Evolutionary conservation across 2,113 vertebrate species (phyloP).

Genomic region (Pachyramphus minor): DNA sequence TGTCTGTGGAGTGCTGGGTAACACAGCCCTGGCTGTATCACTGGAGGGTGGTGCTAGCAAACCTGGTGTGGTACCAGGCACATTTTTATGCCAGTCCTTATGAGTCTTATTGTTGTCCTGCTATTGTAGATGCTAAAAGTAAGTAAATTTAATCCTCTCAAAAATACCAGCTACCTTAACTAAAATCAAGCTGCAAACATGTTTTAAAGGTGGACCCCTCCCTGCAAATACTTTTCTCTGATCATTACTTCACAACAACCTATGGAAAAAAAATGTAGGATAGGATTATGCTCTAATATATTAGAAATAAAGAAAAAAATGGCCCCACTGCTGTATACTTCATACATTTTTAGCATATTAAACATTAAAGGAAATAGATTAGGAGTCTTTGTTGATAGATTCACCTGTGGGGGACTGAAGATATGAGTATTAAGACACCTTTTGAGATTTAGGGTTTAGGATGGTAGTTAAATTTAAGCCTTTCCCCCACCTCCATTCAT

Average conservation of each 20-base stretch:
- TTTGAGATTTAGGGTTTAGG: neutral
- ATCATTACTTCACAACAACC: neutral
- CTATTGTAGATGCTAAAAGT: neutral
- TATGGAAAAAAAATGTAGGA: neutral
- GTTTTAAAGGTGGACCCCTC: neutral
- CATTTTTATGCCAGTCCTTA: neutral
- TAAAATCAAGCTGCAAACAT: neutral
- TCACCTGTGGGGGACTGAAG: neutral
- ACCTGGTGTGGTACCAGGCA: neutral
- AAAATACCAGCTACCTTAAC: neutral
- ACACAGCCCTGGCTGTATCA: neutral
- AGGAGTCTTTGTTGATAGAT: neutral
- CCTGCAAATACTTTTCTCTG: neutral
- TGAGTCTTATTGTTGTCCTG: neutral
- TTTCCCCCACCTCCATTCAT: neutral
- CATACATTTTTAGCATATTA: neutral
- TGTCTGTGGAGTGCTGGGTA: neutral
- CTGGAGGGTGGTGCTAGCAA: neutral
- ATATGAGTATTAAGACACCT: neutral
- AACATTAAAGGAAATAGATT: neutral
- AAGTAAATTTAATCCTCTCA: neutral
- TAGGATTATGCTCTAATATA: neutral
- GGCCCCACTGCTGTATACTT: neutral
- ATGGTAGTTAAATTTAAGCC: neutral
- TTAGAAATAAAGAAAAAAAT: neutral